phyloP scores from a whole-genome alignment of 1,140 invertebrate genomes.

The Nautilus pompilius region DNA sequence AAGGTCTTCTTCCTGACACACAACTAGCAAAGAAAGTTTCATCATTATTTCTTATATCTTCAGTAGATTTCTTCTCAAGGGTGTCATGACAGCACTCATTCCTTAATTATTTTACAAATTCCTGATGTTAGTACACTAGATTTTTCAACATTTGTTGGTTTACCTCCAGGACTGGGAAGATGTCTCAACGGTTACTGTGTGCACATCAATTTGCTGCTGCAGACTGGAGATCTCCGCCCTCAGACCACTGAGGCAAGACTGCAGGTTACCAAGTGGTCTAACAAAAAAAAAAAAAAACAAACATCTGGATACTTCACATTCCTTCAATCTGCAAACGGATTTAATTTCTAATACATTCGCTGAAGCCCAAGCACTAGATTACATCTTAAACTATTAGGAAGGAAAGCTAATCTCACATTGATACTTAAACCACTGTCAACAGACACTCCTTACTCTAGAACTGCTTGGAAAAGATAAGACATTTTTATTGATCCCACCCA shows the following conservation, averaged over 20 bases:
- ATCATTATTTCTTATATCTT: neutral
- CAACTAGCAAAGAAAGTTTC: neutral
- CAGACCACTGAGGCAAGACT: constrained; percentile 50
- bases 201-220: constrained; percentile 50
- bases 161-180: constrained; percentile 39
- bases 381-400: too few species aligned
- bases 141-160: neutral
- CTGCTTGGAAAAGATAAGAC: too few species aligned
- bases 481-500: too few species aligned
- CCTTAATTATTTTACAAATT: neutral
- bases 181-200: constrained; percentile 37
- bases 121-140: too few species aligned
- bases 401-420: too few species aligned
- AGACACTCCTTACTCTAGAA: too few species aligned
- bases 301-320: too few species aligned
- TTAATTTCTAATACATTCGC: too few species aligned
- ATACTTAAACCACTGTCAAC: too few species aligned
- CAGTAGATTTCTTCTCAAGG: neutral
- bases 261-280: constrained; percentile 53
- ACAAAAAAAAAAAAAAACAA: too few species aligned
- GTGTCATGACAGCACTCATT: neutral
- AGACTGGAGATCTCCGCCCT: constrained; percentile 51
- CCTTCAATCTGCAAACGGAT: too few species aligned
- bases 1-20: neutral
- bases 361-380: too few species aligned